Conservation (phyloP, 64 coral and sea anemone genomes). For the Cladopsammia gracilis region DNA sequence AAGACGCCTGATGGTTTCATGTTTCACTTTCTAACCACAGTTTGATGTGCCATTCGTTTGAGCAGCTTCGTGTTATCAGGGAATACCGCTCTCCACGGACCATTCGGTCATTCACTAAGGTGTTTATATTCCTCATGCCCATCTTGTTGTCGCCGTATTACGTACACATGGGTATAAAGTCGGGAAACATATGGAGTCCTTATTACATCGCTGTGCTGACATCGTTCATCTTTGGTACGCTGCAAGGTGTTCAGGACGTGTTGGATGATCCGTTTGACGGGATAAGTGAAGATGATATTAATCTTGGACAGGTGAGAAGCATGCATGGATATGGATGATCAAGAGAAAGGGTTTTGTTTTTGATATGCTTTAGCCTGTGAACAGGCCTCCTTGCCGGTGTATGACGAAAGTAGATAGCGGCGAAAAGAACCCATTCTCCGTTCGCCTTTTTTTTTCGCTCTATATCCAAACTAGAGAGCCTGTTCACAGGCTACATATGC, state of each 20-base stretch:
- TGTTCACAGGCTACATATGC: no score
- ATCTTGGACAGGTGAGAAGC: slow-evolving; percentile 82
- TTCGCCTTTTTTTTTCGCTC: no score
- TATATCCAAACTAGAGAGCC: no score
- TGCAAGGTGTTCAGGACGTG: slow-evolving; percentile 97
- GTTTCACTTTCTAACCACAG: slow-evolving; percentile 38
- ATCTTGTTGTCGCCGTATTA: slow-evolving; percentile 95
- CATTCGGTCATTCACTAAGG: slow-evolving; percentile 96
- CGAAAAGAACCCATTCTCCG: no score
- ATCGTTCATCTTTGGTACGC: slow-evolving; percentile 92
- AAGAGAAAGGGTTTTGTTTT: no score
- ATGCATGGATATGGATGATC: not conserved
- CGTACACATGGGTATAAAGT: slow-evolving; percentile 84
- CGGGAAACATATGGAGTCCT: slow-evolving; percentile 82
- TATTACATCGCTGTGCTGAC: slow-evolving; percentile 90
- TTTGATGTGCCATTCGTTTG: slow-evolving; percentile 98
- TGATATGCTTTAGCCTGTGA: no score
- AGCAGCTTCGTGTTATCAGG: slow-evolving; percentile 89
- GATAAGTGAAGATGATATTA: slow-evolving; percentile 96
- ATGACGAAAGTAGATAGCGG: no score
- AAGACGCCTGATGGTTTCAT: not conserved
- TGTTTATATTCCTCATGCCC: slow-evolving; percentile 98
- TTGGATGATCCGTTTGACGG: slow-evolving; percentile 98
- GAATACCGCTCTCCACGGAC: slow-evolving; percentile 96
- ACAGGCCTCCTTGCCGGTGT: no score